A percentile compares a stretch with the other conserved stretches of the same genome.
phyloP scores from a whole-genome alignment of 1,140 invertebrate species.

The Cyphomyrmex costatus region DNA sequence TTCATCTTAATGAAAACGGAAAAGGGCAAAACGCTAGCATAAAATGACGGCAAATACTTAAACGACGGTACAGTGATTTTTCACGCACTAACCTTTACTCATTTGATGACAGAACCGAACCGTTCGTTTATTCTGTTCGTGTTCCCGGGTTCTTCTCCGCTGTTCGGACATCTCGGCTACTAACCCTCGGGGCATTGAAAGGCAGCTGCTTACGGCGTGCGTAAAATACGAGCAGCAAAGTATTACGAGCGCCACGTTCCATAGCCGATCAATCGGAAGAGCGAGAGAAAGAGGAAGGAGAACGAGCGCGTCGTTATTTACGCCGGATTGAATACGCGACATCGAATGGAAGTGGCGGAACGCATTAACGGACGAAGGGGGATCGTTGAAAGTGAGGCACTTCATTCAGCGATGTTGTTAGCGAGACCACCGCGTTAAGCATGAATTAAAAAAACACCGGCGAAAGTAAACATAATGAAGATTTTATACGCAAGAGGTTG shows the following conservation, averaged over 20 bases:
- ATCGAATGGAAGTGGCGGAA: constrained; percentile 53
- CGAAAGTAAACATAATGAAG: constrained; percentile 12
- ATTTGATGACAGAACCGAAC: constrained; percentile 14
- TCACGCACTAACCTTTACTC: constrained; percentile 9
- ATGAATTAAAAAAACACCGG: constrained; percentile 6
- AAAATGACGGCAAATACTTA: neutral
- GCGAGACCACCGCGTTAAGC: constrained; percentile 27
- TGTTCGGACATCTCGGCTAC: constrained; percentile 29
- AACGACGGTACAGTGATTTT: constrained; percentile 25
- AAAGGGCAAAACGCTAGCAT: neutral
- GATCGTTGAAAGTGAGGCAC: constrained; percentile 52
- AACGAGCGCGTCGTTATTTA: constrained; percentile 58
- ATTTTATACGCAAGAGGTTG: neutral
- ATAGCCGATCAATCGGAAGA: constrained; percentile 56
- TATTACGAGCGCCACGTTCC: constrained; percentile 62
- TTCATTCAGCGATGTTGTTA: constrained; percentile 43
- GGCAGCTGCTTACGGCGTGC: constrained; percentile 69
- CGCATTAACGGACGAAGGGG: constrained; percentile 56
- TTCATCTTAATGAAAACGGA: neutral
- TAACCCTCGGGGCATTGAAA: constrained; percentile 59
- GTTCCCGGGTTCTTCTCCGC: neutral
- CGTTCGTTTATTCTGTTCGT: constrained; percentile 23
- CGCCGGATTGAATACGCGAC: constrained; percentile 62
- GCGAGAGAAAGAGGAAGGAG: neutral
- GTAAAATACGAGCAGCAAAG: constrained; percentile 69